phyloP scores from a whole-genome alignment of 2,888 invertebrate genomes.

The Zaprionus bogoriensis region DNA sequence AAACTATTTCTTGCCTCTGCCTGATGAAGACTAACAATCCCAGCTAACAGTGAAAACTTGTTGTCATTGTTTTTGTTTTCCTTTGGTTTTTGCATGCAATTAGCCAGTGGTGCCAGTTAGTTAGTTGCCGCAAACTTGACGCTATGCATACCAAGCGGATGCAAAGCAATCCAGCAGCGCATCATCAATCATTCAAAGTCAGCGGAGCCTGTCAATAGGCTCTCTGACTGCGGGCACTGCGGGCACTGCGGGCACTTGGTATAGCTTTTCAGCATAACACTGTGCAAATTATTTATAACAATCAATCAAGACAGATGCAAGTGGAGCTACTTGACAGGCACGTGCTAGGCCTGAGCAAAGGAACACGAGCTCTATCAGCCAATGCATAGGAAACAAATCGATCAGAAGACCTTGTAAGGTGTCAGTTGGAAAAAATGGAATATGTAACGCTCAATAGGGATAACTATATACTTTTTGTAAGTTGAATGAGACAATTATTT shows the following conservation, averaged over 20 bases:
- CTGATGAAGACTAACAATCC: slow-evolving; percentile 1
- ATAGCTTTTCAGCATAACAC: not conserved
- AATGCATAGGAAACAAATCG: not conserved
- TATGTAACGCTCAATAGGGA: no score
- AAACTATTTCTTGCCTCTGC: not conserved
- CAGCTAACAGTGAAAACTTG: no score
- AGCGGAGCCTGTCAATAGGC: slow-evolving; percentile 1
- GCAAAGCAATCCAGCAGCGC: slow-evolving; percentile 7
- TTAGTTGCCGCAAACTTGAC: slow-evolving; percentile 10
- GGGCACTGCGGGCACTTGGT: not conserved
- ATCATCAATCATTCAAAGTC: slow-evolving; percentile 38
- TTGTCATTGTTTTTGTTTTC: not conserved
- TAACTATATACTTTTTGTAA: no score
- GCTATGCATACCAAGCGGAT: slow-evolving; percentile 7
- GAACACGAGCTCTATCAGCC: not conserved
- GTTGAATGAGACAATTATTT: no score
- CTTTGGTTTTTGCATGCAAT: slow-evolving; percentile 15
- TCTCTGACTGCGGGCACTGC: not conserved
- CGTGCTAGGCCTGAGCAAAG: not conserved
- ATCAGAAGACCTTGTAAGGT: not conserved
- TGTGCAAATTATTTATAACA: not conserved
- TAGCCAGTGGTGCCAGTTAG: slow-evolving; percentile 15
- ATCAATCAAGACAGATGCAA: slow-evolving; percentile 27
- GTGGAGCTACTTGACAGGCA: not conserved
- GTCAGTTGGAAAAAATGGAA: not conserved